These are phyloP conservation scores for Danaus plexippus DNA, from an alignment of 1,140 invertebrate genomes.

Conservation along the genomic window DNA sequence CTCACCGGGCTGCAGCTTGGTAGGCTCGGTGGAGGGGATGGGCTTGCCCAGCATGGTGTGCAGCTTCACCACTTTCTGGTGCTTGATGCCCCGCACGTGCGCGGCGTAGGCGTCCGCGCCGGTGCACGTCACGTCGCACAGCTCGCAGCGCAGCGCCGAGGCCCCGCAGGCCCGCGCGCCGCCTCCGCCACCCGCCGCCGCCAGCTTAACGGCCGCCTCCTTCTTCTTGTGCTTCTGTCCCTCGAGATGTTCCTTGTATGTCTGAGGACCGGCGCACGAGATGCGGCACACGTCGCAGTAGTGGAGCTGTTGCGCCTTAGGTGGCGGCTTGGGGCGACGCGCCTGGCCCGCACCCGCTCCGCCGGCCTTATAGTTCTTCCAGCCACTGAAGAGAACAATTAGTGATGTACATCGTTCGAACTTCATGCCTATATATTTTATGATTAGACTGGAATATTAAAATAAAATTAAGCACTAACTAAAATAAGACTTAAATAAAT, in stretches of 20 bases:
- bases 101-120: constrained; percentile 98
- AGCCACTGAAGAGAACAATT: constrained; percentile 63
- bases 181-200: constrained; percentile 59
- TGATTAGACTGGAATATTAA: too few species aligned
- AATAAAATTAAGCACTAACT: too few species aligned
- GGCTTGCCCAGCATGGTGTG: constrained; percentile 98
- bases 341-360: constrained; percentile 75
- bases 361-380: constrained; percentile 84
- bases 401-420: not conserved
- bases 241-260: constrained; percentile 97
- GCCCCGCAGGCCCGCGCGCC: constrained; percentile 72
- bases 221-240: constrained; percentile 99
- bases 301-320: constrained; percentile 92
- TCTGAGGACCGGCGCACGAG: constrained; percentile 95
- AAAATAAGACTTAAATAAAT: too few species aligned
- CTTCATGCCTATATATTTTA: not conserved
- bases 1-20: constrained; percentile 76
- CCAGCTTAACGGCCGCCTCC: constrained; percentile 90
- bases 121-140: constrained; percentile 98
- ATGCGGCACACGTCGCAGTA: constrained; percentile 99
- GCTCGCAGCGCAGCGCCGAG: constrained; percentile 84
- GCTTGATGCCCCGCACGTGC: constrained; percentile 97
- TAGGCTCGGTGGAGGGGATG: constrained; percentile 95
- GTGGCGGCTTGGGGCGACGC: constrained; percentile 83
- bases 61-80: constrained; percentile 97